Conservation (phyloP, 2,113 vertebrate species). For the Podiceps cristatus region DNA sequence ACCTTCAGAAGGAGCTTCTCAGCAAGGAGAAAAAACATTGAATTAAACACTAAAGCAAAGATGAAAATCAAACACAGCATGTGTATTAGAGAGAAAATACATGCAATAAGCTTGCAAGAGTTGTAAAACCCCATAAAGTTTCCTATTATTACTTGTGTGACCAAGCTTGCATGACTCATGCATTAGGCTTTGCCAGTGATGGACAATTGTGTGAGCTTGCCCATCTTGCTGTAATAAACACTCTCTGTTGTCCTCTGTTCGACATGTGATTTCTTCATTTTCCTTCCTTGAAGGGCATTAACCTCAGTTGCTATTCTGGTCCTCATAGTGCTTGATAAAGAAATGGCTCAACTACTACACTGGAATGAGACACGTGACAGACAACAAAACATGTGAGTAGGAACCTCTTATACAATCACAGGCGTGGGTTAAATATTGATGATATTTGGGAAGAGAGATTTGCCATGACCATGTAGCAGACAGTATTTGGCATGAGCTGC, state of each 20-base stretch:
- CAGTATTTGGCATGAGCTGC: background rate
- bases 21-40: background rate
- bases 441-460: background rate
- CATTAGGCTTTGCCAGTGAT: background rate
- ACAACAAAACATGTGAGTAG: background rate
- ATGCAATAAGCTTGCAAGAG: background rate
- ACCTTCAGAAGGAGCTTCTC: background rate
- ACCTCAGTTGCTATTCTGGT: conserved; percentile 31
- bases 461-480: background rate
- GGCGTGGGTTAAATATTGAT: fast-evolving
- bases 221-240: conserved; percentile 9
- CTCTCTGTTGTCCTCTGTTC: background rate
- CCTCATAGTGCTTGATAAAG: background rate
- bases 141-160: conserved; percentile 5
- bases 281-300: conserved; percentile 10
- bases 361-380: background rate
- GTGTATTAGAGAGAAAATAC: background rate
- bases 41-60: background rate
- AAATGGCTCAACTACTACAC: background rate
- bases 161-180: conserved; percentile 11
- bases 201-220: background rate
- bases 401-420: background rate
- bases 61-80: background rate
- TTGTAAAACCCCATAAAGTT: background rate
- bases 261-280: background rate